Evolutionary conservation across 2,113 vertebrate species (phyloP).

Genomic region (Tupaia chinensis): DNA sequence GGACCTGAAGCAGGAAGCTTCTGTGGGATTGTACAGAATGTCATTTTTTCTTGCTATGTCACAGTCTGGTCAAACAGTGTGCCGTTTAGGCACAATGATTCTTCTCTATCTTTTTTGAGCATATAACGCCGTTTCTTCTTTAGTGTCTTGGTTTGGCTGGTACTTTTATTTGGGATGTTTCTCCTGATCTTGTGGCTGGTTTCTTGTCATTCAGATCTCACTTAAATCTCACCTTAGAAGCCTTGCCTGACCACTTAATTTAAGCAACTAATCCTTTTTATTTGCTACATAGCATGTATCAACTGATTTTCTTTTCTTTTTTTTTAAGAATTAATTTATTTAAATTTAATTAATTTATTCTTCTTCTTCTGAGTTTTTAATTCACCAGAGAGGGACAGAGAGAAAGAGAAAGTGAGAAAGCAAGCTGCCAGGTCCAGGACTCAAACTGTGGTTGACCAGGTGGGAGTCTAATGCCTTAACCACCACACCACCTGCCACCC

Average conservation of each 20-base stretch:
- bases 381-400: too few species aligned
- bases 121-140: neutral
- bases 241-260: neutral
- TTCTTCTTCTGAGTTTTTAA: too few species aligned
- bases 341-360: too few species aligned
- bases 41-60: too few species aligned
- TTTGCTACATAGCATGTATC: neutral
- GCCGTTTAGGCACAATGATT: neutral
- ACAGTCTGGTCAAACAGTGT: neutral
- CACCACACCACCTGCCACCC: too few species aligned
- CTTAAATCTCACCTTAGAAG: neutral
- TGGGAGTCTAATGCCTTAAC: too few species aligned
- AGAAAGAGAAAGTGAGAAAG: too few species aligned
- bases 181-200: neutral
- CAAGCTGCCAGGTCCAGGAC: too few species aligned
- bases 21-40: too few species aligned
- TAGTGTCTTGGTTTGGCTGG: neutral
- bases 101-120: neutral
- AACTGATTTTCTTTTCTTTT: neutral
- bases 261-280: slow-evolving; percentile 5
- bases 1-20: too few species aligned
- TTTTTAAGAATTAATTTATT: too few species aligned
- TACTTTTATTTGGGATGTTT: neutral
- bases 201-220: neutral
- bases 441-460: too few species aligned